These are phyloP conservation scores for Gallinago undulata DNA, from an alignment of 2,113 vertebrate species.

Conservation along the genomic window DNA sequence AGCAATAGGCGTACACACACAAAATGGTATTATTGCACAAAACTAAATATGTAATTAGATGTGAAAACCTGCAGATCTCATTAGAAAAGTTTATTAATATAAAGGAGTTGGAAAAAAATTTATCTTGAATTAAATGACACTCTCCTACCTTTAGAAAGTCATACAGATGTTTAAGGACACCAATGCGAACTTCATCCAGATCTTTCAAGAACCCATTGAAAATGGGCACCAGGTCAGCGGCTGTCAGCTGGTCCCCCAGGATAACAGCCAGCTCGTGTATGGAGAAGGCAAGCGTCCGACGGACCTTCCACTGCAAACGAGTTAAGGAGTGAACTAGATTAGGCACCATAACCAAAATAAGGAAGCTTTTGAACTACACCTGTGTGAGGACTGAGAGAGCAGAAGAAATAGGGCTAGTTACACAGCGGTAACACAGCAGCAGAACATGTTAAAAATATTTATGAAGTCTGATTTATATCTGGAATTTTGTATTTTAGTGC, in stretches of 20 bases:
- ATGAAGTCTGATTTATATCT: background rate
- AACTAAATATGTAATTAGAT: background rate
- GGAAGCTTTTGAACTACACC: background rate
- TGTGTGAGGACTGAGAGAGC: accelerated
- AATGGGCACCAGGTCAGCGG: conserved; percentile 77
- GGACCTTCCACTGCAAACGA: conserved; percentile 76
- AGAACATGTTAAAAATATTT: background rate
- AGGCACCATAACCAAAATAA: background rate
- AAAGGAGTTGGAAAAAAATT: accelerated
- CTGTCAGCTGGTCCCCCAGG: conserved; percentile 75
- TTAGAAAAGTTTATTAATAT: background rate
- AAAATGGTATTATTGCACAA: background rate
- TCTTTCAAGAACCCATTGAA: conserved; percentile 82
- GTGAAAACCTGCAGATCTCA: background rate
- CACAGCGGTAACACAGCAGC: background rate
- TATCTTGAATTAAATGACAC: background rate
- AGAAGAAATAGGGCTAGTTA: background rate
- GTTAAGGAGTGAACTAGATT: background rate
- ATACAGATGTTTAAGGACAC: conserved; percentile 79
- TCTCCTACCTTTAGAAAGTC: conserved; percentile 80
- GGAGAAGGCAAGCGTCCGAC: conserved; percentile 73
- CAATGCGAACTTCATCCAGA: conserved; percentile 78
- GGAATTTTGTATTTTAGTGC: background rate
- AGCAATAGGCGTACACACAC: background rate
- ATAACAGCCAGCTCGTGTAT: conserved; percentile 78